A percentile compares a stretch with the other conserved stretches of the same genome.
Conservation (phyloP, 2,888 invertebrate species). For the Neelides folsomi region DNA sequence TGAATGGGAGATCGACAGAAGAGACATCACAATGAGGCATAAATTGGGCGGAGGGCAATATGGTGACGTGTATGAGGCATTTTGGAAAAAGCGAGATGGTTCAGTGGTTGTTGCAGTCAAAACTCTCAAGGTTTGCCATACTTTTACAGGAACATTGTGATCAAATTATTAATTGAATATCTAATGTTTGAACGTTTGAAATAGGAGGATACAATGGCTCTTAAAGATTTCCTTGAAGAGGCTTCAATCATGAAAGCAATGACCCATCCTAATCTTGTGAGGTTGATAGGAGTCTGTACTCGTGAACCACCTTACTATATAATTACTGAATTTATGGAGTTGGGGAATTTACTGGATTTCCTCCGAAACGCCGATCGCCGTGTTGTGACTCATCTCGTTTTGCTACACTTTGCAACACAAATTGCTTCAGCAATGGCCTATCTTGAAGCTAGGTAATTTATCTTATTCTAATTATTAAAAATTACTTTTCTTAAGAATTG, state of each 20-base stretch:
- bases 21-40: constrained; percentile 96
- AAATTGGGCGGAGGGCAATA: constrained; percentile 81
- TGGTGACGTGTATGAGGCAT: constrained; percentile 54
- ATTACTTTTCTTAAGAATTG: background rate
- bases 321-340: constrained; percentile 98
- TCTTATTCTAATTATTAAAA: background rate
- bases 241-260: constrained; percentile 99
- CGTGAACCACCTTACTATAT: constrained; percentile 98
- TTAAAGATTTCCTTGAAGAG: constrained; percentile 97
- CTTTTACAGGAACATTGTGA: background rate
- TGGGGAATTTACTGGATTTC: constrained; percentile 94
- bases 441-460: constrained; percentile 44
- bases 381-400: constrained; percentile 81
- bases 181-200: constrained; percentile 19
- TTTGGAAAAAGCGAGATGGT: constrained; percentile 52
- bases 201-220: constrained; percentile 94
- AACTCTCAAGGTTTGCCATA: constrained; percentile 63
- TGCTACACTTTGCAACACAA: constrained; percentile 99
- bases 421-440: constrained; percentile 99
- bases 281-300: constrained; percentile 92
- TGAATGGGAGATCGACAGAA: constrained; percentile 96
- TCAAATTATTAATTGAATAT: constrained; percentile 1
- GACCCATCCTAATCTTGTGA: constrained; percentile 97
- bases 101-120: constrained; percentile 97
- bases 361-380: constrained; percentile 72